phyloP scores from a whole-genome alignment of 2,113 vertebrate genomes.

The Daubentonia madagascariensis region DNA sequence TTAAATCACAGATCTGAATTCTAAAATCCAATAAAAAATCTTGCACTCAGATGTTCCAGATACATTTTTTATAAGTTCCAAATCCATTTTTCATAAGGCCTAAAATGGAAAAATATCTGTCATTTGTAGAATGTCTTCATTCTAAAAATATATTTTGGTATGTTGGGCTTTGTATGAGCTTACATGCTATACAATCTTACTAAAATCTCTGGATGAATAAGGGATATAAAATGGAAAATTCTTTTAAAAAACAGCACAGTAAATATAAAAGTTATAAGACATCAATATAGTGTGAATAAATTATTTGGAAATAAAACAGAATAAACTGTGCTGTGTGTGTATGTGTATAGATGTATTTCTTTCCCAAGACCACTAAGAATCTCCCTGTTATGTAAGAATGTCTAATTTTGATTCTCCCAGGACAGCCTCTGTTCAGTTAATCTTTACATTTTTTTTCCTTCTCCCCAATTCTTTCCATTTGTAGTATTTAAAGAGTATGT shows the following conservation, averaged over 20 bases:
- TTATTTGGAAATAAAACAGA: conserved; percentile 12
- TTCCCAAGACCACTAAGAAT: too few relatives aligned
- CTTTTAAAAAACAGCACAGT: neutral
- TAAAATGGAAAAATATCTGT: conserved; percentile 80
- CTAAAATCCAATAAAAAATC: conserved; percentile 81
- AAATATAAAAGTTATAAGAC: neutral
- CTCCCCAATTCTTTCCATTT: neutral
- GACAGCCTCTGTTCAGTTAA: neutral
- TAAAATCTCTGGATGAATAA: conserved; percentile 58
- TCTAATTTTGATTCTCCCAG: neutral
- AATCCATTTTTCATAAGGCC: conserved; percentile 86
- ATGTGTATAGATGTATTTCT: neutral
- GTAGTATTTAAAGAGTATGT: neutral
- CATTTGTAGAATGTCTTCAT: conserved; percentile 78
- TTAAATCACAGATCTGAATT: conserved; percentile 76
- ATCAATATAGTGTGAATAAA: neutral
- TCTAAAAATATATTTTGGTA: conserved; percentile 79
- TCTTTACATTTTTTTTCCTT: neutral
- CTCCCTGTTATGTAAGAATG: neutral
- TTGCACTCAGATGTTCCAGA: conserved; percentile 81
- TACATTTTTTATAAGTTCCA: conserved; percentile 83
- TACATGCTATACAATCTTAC: conserved; percentile 7
- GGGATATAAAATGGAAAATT: neutral
- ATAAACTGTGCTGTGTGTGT: neutral
- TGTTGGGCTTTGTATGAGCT: conserved; percentile 60